A percentile compares a stretch with the other conserved stretches of the same genome.
Evolutionary conservation across 2,797 vertebrate species (phyloP).

Genomic region (Steatocranus sp.): DNA sequence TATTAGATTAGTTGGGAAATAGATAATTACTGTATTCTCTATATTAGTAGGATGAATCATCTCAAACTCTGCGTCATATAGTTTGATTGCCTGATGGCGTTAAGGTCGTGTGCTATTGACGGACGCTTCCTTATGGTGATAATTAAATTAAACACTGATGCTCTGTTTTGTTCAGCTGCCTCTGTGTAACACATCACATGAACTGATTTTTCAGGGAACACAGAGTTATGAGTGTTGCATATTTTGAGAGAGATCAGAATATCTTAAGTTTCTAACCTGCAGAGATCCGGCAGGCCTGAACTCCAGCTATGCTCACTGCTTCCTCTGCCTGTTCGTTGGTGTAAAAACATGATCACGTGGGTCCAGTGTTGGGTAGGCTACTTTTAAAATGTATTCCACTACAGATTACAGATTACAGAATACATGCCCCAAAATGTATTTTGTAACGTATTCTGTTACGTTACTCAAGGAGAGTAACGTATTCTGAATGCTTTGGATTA

Average conservation of each 20-base stretch:
- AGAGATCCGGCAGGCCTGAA: background rate
- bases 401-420: too few species aligned
- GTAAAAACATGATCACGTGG: too few species aligned
- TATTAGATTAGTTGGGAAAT: background rate
- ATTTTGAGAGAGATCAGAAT: background rate
- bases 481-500: too few species aligned
- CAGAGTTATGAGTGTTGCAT: rapidly evolving
- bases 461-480: too few species aligned
- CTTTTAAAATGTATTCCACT: too few species aligned
- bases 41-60: background rate
- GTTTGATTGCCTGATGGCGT: background rate
- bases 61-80: background rate
- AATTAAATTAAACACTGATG: background rate
- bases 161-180: background rate
- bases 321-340: background rate
- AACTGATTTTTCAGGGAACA: background rate
- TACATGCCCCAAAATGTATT: too few species aligned
- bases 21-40: background rate
- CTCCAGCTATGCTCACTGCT: background rate
- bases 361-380: too few species aligned
- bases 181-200: too few species aligned
- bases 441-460: too few species aligned
- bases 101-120: rapidly evolving
- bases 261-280: background rate
- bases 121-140: background rate